Evolutionary conservation across 2,113 vertebrate species (phyloP), one percentile per base, ranked within the genome.

Genomic region (Erythrocebus patas): DNA sequence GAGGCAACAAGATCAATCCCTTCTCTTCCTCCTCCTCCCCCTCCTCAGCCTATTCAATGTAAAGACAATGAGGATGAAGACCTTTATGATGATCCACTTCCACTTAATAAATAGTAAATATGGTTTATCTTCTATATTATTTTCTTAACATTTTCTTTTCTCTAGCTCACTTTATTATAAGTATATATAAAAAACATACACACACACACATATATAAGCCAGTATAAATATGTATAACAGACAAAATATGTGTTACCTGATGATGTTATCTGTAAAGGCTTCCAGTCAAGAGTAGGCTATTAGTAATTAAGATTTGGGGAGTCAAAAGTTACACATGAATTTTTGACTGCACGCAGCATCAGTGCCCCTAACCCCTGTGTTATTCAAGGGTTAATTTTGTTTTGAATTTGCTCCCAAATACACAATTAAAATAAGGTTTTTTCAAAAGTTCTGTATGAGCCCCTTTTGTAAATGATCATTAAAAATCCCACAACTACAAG

Each of bases 401-500:
- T 66, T 92, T 94, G 27, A 81, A 20, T 87, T 96, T 75, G 83
- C 25, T 92, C 35, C 59, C 48, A 27, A 83, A 83, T 40, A 40
- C 45, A 35, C 40, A 86, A 95, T 72, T 93, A 7, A 40, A 50
- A 48, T 11, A 6, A 25, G 22, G 2, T 92, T 96, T 57, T 86
- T n/a, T 0, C 0, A 59, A 40, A 86, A 78, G 22, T 16, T 80
- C 17, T 72, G 6, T 43, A 78, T n/a, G 59, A 30, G 17, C 22
- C 43, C 52, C 4, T 70, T 93, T 90, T 66, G 22, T 52, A 73
- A 87, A 59, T 43, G 32, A n/a, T 38, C 32, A 45, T 68, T 66
- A 30, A 80, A 89, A 86, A 59, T 22, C 38, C 25, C 32, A 88
- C 55, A 93, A 61, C 27, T 35, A 45, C 45, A 59, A n/a, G 18